Conservation (phyloP, 2,797 vertebrate genomes). For the Periparus ater region DNA sequence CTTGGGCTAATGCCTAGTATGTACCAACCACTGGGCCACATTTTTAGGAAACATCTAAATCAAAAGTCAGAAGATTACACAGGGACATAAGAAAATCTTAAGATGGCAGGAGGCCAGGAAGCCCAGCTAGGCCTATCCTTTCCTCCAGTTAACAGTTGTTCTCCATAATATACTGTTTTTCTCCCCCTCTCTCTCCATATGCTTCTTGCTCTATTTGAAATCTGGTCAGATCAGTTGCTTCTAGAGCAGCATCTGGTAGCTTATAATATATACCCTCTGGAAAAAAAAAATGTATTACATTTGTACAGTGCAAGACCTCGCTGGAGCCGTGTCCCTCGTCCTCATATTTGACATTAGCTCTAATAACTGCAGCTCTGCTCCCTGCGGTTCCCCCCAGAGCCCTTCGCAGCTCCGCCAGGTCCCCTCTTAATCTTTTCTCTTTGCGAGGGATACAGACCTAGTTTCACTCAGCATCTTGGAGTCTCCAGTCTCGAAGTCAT, state of each 20-base stretch:
- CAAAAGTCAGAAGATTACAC: slow-evolving; percentile 62
- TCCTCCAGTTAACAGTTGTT: slow-evolving; percentile 33
- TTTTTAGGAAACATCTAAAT: slow-evolving; percentile 65
- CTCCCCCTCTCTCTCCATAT: slow-evolving; percentile 24
- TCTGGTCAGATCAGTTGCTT: slow-evolving; percentile 38
- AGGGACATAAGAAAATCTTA: slow-evolving; percentile 51
- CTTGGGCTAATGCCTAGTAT: slow-evolving; percentile 54
- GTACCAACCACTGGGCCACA: slow-evolving; percentile 49
- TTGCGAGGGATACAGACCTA: slow-evolving; percentile 37
- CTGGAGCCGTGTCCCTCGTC: slow-evolving; percentile 34
- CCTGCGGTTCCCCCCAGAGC: slow-evolving; percentile 7
- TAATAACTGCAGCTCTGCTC: neutral
- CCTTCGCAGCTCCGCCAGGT: slow-evolving; percentile 3
- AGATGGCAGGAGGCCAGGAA: slow-evolving; percentile 36
- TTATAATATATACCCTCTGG: slow-evolving; percentile 63
- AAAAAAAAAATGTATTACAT: slow-evolving; percentile 54
- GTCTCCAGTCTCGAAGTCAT: neutral
- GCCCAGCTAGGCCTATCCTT: slow-evolving; percentile 10
- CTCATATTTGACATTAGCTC: slow-evolving; percentile 53
- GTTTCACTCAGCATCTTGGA: slow-evolving; percentile 36
- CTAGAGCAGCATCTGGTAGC: slow-evolving; percentile 62
- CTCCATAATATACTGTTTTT: slow-evolving; percentile 6
- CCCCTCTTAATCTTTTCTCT: slow-evolving; percentile 55
- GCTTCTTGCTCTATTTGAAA: slow-evolving; percentile 58
- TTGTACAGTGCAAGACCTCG: slow-evolving; percentile 50